phyloP scores from a whole-genome alignment of 2,888 invertebrate genomes.

The Anarsia innoxiella region DNA sequence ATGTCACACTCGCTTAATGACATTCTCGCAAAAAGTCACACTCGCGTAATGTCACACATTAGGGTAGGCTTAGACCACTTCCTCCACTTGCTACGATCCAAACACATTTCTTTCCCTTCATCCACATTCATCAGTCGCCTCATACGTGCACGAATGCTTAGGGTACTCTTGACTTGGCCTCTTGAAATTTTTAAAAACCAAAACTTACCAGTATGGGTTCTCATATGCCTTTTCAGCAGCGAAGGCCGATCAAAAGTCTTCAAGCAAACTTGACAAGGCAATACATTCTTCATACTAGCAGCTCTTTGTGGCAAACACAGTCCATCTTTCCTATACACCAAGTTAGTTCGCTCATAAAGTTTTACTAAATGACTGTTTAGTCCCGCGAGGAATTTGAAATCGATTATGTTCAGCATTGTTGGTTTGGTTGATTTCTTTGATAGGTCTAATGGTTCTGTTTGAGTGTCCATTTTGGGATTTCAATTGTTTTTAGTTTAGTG shows the following conservation, averaged over 20 bases:
- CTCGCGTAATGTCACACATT: no score
- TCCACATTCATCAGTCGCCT: no score
- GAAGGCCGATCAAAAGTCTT: conserved; percentile 82
- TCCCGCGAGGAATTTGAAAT: conserved; percentile 56
- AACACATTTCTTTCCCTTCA: no score
- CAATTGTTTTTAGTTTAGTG: neutral
- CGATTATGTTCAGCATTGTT: conserved; percentile 48
- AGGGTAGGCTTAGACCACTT: no score
- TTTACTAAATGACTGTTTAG: conserved; percentile 57
- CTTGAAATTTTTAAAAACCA: no score
- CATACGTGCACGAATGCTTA: no score
- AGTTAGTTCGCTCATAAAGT: conserved; percentile 52
- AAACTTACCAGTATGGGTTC: conserved; percentile 82
- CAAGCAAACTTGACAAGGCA: conserved; percentile 77
- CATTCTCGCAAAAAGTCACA: no score
- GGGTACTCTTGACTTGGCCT: no score
- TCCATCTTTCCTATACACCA: conserved; percentile 31
- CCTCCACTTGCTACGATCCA: no score
- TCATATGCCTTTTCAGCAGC: conserved; percentile 78
- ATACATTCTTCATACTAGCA: conserved; percentile 41
- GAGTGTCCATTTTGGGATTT: conserved; percentile 37
- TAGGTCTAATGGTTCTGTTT: conserved; percentile 60
- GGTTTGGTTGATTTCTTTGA: conserved; percentile 40
- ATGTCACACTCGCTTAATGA: no score
- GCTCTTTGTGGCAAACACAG: conserved; percentile 26